Evolutionary conservation across 2,797 vertebrate species (phyloP), one percentile per base, ranked within the genome.

Genomic region (Lacerta agilis): DNA sequence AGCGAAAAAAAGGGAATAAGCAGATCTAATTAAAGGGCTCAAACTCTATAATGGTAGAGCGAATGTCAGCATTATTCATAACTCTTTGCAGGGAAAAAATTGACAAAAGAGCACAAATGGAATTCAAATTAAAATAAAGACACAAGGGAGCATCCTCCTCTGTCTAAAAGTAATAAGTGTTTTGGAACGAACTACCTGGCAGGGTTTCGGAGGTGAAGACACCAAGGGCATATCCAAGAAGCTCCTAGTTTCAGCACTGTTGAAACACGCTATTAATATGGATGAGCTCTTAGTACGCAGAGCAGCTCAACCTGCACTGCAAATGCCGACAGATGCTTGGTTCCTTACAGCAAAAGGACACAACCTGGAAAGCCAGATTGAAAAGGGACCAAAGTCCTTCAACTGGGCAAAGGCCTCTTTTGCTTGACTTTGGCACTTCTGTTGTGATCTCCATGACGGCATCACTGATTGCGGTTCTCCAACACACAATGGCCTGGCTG

Each of bases 31-130:
- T 95, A 95, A 95, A 93, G 88, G 94, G 91, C 88, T 93, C 88
- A 92, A 89, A 94, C 90, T 94, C 91, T 92, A 79, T 94, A 93
- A 93, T 89, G 91, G 95, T 78, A 90, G 90, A 93, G 93, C 86
- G 93, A 95, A 95, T 96, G 95, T 95, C 94, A 94, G 94, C 92
- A 92, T 95, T 95, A 96, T 96, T 96, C 94, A 94, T 94, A 94
- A 90, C 88, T 93, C 86, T 76, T 84, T 66, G 90, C 80, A 91
- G 88, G 38, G 9, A 7, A 86, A 90, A 91, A 94, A 85, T 87
- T 93, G 93, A 94, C 94, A 93, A 94, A 96, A 94, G 94, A 94
- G 89, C 92, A 93, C 87, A 95, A 95, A 93, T 90, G 90, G 95
- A 96, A 95, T 96, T 95, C 94, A 93, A 95, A 96, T 96, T 92